phyloP scores from a whole-genome alignment of 2,888 invertebrate species.

The Papilio demoleus region DNA sequence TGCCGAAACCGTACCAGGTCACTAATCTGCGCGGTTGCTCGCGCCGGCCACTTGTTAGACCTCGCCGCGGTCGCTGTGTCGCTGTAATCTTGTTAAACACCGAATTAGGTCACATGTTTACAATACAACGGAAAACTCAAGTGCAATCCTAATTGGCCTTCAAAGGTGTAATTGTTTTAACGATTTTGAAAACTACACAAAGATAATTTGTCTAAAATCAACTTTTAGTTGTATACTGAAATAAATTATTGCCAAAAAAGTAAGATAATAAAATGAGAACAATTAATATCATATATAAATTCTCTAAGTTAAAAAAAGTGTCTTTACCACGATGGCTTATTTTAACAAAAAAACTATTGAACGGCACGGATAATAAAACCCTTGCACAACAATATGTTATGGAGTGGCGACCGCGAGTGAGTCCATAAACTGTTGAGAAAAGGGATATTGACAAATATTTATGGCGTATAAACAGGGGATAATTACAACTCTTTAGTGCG shows the following conservation, averaged over 20 bases:
- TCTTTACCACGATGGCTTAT: slow-evolving; percentile 45
- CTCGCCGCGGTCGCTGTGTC: slow-evolving; percentile 43
- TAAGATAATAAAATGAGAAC: too few relatives aligned
- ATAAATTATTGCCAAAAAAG: too few relatives aligned
- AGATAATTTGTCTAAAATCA: too few relatives aligned
- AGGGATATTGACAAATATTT: slow-evolving; percentile 82
- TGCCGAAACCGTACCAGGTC: slow-evolving; percentile 74
- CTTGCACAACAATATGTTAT: slow-evolving; percentile 77
- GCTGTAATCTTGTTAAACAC: slow-evolving; percentile 72
- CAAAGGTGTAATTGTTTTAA: slow-evolving; percentile 36
- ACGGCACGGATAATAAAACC: slow-evolving; percentile 64
- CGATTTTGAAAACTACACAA: too few relatives aligned
- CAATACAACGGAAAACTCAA: slow-evolving; percentile 4
- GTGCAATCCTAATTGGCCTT: background rate
- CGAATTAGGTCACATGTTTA: slow-evolving; percentile 37
- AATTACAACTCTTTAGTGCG: slow-evolving; percentile 83
- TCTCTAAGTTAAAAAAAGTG: too few relatives aligned
- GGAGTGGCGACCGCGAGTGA: slow-evolving; percentile 74
- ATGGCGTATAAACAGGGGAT: slow-evolving; percentile 81
- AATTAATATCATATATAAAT: too few relatives aligned
- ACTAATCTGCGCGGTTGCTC: slow-evolving; percentile 69
- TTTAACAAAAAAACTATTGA: slow-evolving; percentile 62
- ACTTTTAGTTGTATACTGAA: too few relatives aligned
- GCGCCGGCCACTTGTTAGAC: slow-evolving; percentile 56
- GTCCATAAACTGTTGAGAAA: slow-evolving; percentile 80